These are phyloP conservation scores for Dione juno DNA, from an alignment of 2,888 invertebrate genomes.

Conservation along the genomic window DNA sequence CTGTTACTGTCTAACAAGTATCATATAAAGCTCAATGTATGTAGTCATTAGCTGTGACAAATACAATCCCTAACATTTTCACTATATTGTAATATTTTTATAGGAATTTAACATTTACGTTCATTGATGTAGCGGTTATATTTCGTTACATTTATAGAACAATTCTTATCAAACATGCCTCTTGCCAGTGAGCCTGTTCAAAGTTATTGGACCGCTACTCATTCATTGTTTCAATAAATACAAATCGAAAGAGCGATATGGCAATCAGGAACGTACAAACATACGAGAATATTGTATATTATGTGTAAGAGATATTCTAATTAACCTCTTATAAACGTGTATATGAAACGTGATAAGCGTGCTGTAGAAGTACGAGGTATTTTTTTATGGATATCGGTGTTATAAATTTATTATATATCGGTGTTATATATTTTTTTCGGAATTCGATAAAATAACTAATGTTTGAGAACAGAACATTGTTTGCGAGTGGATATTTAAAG, in stretches of 20 bases:
- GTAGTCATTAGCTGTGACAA: constrained; percentile 25
- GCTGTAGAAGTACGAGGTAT: not conserved
- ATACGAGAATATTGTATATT: constrained; percentile 16
- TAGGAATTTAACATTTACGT: not conserved
- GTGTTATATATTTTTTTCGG: too few species aligned
- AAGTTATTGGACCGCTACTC: constrained; percentile 38
- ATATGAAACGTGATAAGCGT: not conserved
- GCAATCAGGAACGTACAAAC: constrained; percentile 26
- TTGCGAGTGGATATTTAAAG: too few species aligned
- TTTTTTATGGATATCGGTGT: not conserved
- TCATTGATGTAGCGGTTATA: not conserved
- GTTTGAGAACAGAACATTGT: too few species aligned
- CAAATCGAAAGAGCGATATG: constrained; percentile 48
- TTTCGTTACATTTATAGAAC: not conserved
- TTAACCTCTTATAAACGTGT: constrained; percentile 6
- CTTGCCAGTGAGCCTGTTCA: constrained; percentile 25
- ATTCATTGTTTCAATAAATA: constrained; percentile 61
- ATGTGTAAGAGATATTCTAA: constrained; percentile 17
- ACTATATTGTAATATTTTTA: not conserved
- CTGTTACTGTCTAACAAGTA: constrained; percentile 3
- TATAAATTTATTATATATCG: too few species aligned
- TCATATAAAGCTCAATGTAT: constrained; percentile 13
- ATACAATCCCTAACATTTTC: not conserved
- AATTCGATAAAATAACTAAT: too few species aligned
- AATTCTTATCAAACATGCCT: not conserved